Evolutionary conservation across 2,797 vertebrate species (phyloP), one percentile per base, ranked within the genome.

Genomic region (Halcyon leucocephala): DNA sequence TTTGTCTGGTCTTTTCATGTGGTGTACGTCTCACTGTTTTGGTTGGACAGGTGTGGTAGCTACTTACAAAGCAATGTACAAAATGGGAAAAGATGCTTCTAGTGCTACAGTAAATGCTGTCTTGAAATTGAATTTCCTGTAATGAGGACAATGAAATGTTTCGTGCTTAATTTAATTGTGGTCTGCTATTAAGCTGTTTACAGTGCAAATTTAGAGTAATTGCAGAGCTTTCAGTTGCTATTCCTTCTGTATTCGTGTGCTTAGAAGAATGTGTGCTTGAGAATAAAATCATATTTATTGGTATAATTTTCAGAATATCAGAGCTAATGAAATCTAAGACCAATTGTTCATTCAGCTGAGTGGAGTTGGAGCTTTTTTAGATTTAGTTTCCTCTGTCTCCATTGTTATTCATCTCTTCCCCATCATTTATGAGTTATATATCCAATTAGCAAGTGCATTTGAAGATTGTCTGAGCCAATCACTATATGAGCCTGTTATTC

Each of bases 121-220:
- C 28, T 52, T 82, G 69, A 85, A 76, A 86, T 55, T 80, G 26
- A 78, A 78, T 96, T 86, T 77, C 25, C 5, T 72, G 29, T 82
- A 70, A 94, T 93, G 81, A 35, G 52, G 55, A 58, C 86, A 82
- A 54, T 89, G 66, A 92, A 86, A 62, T 58, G 65, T 85, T 94
- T 79, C 10, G 6, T 71, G 16, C 72, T 89, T 89, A 76, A 83
- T 96, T 92, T 92, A 94, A 74, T 88, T 77, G 88, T 73, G 77
- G 19, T 44, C 67, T 85, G 64, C 29, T 73, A 57, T 80, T 90
- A 70, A 1, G 31, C 81, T 73, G 67, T 89, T 85, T 89, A 88
- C 77, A 76, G 62, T 86, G 86, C 44, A 96, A 83, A 85, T 93
- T 72, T 77, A 90, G 85, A 94, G 71, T 72, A 94, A 91, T 62